Conservation (phyloP, 1,140 invertebrate genomes). For the Drosophila repletoides region DNA sequence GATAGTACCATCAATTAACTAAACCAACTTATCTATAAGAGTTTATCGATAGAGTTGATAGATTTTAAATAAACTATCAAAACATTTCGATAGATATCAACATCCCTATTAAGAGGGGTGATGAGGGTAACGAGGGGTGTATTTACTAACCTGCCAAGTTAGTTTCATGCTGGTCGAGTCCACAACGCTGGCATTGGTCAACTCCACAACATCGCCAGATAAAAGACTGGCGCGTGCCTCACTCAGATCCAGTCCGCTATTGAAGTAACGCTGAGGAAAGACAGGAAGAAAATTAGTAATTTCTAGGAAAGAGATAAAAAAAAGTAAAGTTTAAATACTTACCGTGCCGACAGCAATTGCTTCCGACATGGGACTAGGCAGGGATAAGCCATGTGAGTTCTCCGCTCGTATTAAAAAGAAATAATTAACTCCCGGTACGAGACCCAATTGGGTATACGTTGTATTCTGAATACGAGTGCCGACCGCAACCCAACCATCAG, state of each 20-base stretch:
- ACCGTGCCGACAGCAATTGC: constrained; percentile 83
- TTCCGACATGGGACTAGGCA: constrained; percentile 88
- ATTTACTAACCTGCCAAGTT: constrained; percentile 89
- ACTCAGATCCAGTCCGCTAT: constrained; percentile 84
- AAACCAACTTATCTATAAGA: no score
- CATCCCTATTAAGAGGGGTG: not conserved
- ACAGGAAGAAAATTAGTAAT: not conserved
- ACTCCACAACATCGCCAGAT: constrained; percentile 88
- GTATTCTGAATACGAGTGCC: constrained; percentile 85
- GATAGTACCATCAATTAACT: no score
- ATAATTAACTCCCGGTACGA: constrained; percentile 90
- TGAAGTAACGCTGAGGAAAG: constrained; percentile 68
- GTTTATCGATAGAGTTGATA: no score
- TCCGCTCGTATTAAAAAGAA: constrained; percentile 93
- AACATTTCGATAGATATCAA: no score
- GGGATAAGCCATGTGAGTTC: constrained; percentile 91
- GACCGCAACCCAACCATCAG: constrained; percentile 85
- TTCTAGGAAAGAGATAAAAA: not conserved
- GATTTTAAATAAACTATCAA: no score
- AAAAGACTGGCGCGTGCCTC: constrained; percentile 87
- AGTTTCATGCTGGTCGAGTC: constrained; percentile 92
- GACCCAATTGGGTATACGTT: constrained; percentile 86
- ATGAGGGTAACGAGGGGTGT: not conserved
- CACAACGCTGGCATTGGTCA: constrained; percentile 90
- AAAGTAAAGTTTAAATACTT: constrained; percentile 24